Percentiles rank a stretch among this genome's conserved stretches.
Conservation (phyloP, 2,888 invertebrate species). For the Orthosia gracilis region DNA sequence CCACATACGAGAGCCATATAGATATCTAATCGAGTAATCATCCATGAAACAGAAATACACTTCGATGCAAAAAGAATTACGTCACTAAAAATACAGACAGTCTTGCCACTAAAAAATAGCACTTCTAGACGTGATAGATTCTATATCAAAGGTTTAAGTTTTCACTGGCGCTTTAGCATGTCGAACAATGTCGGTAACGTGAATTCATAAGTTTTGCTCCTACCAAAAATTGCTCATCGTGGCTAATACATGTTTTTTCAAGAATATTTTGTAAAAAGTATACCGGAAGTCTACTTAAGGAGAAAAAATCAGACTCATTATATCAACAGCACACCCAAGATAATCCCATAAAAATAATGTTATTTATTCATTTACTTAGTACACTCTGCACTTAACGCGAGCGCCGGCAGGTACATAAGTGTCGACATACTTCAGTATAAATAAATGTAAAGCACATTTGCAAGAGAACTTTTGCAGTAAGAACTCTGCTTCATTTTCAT, state of each 20-base stretch:
- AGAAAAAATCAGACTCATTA: neutral
- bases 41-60: neutral
- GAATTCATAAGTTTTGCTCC: too few relatives aligned
- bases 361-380: conserved; percentile 47
- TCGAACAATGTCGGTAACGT: too few relatives aligned
- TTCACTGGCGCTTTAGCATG: too few relatives aligned
- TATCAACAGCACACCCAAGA: conserved; percentile 6
- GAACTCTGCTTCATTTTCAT: conserved; percentile 54
- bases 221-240: too few relatives aligned
- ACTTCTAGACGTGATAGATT: too few relatives aligned
- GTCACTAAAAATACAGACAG: too few relatives aligned
- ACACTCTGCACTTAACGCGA: conserved; percentile 47
- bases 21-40: neutral
- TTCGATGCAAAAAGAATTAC: too few relatives aligned
- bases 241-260: too few relatives aligned
- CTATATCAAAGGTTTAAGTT: too few relatives aligned
- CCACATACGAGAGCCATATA: too few relatives aligned
- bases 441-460: conserved; percentile 54
- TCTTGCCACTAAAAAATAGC: too few relatives aligned
- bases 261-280: too few relatives aligned
- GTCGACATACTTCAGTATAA: conserved; percentile 51
- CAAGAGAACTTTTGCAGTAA: conserved; percentile 50
- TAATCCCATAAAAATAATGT: conserved; percentile 34
- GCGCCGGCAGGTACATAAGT: conserved; percentile 38
- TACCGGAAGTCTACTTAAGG: neutral